Evolutionary conservation across 2,888 invertebrate species (phyloP).

Genomic region (Hirtodrosophila confusa): DNA sequence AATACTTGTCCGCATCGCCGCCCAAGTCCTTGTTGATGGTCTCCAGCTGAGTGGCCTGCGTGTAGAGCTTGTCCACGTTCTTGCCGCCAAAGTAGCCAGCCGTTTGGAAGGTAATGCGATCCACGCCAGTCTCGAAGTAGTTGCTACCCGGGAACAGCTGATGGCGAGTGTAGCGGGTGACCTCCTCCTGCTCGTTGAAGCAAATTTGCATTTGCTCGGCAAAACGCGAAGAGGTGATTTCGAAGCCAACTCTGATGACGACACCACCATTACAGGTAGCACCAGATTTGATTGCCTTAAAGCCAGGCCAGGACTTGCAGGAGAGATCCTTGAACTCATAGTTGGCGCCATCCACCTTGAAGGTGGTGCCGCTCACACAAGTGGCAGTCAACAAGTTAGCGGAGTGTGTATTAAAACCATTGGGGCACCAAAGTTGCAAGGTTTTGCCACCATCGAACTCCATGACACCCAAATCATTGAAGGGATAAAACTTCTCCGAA

Average conservation of each 20-base stretch:
- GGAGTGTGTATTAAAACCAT: slow-evolving; percentile 66
- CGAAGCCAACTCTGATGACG: slow-evolving; percentile 84
- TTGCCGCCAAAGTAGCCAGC: slow-evolving; percentile 81
- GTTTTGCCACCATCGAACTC: slow-evolving; percentile 64
- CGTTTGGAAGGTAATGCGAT: slow-evolving; percentile 82
- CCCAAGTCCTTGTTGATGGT: slow-evolving; percentile 82
- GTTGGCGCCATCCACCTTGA: slow-evolving; percentile 68
- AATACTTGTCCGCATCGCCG: slow-evolving; percentile 68
- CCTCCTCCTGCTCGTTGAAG: slow-evolving; percentile 82
- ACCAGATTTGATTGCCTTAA: slow-evolving; percentile 75
- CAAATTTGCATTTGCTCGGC: slow-evolving; percentile 83
- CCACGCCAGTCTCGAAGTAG: slow-evolving; percentile 83
- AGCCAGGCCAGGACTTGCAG: slow-evolving; percentile 81
- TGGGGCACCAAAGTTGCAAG: slow-evolving; percentile 81
- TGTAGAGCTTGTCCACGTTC: slow-evolving; percentile 83
- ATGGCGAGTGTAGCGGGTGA: slow-evolving; percentile 83
- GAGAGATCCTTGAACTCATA: slow-evolving; percentile 79
- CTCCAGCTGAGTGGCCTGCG: slow-evolving; percentile 77
- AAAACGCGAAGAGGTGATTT: slow-evolving; percentile 77
- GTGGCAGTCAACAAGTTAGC: slow-evolving; percentile 73
- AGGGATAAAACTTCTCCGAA: slow-evolving; percentile 75
- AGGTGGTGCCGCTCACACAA: slow-evolving; percentile 77
- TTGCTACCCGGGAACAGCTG: slow-evolving; percentile 83
- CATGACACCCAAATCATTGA: slow-evolving; percentile 71
- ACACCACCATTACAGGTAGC: slow-evolving; percentile 78